A percentile compares a stretch with the other conserved stretches of the same genome.
Evolutionary conservation across 1,140 invertebrate species (phyloP).

Genomic region (Microplitis mediator): DNA sequence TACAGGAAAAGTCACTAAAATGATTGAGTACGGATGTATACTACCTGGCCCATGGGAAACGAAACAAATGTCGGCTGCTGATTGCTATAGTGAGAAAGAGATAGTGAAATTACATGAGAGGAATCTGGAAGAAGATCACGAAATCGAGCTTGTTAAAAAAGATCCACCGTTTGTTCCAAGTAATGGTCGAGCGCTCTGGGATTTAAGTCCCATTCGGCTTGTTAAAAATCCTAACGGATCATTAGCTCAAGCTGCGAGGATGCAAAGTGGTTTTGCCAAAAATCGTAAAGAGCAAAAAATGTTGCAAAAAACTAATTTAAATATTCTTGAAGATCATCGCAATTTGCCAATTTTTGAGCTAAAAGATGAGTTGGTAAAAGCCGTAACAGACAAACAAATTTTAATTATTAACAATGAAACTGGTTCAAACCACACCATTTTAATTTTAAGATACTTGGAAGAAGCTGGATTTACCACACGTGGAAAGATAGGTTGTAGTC

Average conservation of each 20-base stretch:
- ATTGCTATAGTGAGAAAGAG: conserved; percentile 74
- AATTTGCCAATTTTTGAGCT: conserved; percentile 95
- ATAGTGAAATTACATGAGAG: conserved; percentile 86
- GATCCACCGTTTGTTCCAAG: conserved; percentile 95
- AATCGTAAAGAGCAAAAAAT: conserved; percentile 94
- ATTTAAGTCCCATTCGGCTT: conserved; percentile 94
- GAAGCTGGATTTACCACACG: conserved; percentile 91
- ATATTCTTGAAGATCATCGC: no score
- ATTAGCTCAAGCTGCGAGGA: conserved; percentile 97
- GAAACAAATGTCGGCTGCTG: conserved; percentile 68
- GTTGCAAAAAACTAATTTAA: no score
- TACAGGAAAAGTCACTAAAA: conserved; percentile 91
- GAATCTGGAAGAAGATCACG: conserved; percentile 95
- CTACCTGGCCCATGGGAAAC: conserved; percentile 95
- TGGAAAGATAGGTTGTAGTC: conserved; percentile 97
- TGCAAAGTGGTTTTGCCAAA: conserved; percentile 97
- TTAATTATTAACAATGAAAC: conserved; percentile 99
- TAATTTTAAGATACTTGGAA: conserved; percentile 97
- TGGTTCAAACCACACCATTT: conserved; percentile 98
- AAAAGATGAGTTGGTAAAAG: conserved; percentile 93
- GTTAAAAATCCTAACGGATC: conserved; percentile 99
- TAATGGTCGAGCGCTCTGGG: conserved; percentile 85
- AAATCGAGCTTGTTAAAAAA: conserved; percentile 98
- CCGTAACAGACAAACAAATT: conserved; percentile 96
- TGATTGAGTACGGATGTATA: conserved; percentile 97